Evolutionary conservation across 2,888 invertebrate species (phyloP), one percentile per base, ranked within the genome.

Genomic region (Coelinius sp.): DNA sequence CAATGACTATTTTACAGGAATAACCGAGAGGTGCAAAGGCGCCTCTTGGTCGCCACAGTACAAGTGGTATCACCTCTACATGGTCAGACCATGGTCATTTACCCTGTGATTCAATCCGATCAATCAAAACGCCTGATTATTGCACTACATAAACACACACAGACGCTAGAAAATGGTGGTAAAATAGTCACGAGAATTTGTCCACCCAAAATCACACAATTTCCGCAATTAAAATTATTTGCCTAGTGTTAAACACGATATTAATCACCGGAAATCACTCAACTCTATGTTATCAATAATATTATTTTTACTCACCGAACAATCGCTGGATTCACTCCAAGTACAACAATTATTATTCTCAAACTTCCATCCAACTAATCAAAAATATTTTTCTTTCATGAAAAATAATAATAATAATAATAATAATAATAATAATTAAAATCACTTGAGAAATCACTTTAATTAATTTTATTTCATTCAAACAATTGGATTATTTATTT

Each of bases 121-220:
- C 52, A 69, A 69, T 69, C 63, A 63, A 38, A 69, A 69, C 24
- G 31, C 24, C 44, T 69, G 62, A 69, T 69, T 69, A 62, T 35
- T 31, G 31, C 5, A 59, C 27, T 49, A n/a, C 22, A 6, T 63
- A 44, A 44, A 63, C 12, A 8, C 35, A 38, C 6, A 35, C 22
- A 25, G 20, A 35, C 14, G 6, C 7, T 22, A 17, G 63, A 12
- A 24, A 35, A 27, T 6, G 12, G 56, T 63, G 44, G 24, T 0
- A 63, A n/a, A 38, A 38, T 24, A 24, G 24, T 24, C n/a, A n/a
- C 17, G 25, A 44, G 14, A 5, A n/a, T 44, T 44, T 1, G 6
- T n/a, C 35, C 7, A 35, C 1, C 35, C 35, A 7, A 35, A 6
- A 35, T 35, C 10, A 35, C 8, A 7, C 35, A 35, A n/a, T 35